phyloP scores from a whole-genome alignment of 2,113 vertebrate species.

The Microcebus tavaratra region DNA sequence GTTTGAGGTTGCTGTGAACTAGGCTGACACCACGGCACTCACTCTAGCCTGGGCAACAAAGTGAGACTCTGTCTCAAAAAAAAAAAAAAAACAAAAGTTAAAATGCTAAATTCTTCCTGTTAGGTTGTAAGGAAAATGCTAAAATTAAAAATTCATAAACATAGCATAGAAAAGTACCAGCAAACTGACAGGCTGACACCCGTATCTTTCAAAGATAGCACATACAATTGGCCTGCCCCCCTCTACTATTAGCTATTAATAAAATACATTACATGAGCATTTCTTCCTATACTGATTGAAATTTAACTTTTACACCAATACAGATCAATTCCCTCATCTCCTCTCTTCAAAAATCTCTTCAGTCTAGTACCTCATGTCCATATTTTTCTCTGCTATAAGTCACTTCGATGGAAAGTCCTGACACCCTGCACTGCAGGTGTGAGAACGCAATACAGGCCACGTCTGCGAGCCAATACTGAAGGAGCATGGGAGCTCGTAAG shows the following conservation, averaged over 20 bases:
- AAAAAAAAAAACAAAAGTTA: not conserved
- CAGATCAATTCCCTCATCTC: not conserved
- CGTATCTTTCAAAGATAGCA: not conserved
- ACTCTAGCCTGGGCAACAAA: too few relatives aligned
- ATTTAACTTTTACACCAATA: not conserved
- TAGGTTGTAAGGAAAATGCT: not conserved
- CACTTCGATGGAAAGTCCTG: not conserved
- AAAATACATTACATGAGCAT: rapidly evolving
- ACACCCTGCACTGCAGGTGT: too few relatives aligned
- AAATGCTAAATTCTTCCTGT: not conserved
- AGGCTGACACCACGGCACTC: too few relatives aligned
- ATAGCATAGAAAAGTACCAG: not conserved
- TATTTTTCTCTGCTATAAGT: not conserved
- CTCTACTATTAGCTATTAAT: not conserved
- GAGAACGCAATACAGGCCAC: not conserved
- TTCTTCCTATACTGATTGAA: not conserved
- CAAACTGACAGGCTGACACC: not conserved
- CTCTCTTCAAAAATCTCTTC: not conserved
- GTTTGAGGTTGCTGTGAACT: too few relatives aligned
- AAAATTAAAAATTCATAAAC: not conserved
- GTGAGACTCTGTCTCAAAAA: too few relatives aligned
- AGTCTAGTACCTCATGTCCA: rapidly evolving
- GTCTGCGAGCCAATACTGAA: not conserved
- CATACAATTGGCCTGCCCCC: not conserved
- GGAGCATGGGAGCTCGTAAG: rapidly evolving